Conservation (phyloP, 2,113 vertebrate species). For the Fulmarus glacialis region DNA sequence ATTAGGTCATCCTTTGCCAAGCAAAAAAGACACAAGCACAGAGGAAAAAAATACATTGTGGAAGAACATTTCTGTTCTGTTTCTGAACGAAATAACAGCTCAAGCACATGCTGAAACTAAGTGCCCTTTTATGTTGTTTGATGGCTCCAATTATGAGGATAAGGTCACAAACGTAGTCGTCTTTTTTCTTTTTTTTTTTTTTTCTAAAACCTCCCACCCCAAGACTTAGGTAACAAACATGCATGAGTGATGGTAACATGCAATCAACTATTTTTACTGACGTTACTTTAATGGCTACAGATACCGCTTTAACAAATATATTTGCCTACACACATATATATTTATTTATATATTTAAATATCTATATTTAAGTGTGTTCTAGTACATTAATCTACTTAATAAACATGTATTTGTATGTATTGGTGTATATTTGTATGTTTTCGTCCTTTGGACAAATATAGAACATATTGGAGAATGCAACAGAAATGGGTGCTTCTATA, state of each 20-base stretch:
- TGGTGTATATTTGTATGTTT: background rate
- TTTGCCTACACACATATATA: background rate
- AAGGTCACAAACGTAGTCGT: background rate
- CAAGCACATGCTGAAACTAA: background rate
- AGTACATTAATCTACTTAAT: background rate
- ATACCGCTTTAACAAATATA: background rate
- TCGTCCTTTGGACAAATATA: background rate
- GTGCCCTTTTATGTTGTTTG: background rate
- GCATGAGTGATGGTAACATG: background rate
- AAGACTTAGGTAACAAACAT: background rate
- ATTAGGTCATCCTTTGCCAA: background rate
- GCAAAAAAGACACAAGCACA: background rate
- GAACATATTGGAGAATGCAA: background rate
- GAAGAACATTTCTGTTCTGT: background rate
- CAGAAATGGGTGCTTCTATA: background rate
- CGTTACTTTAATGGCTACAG: background rate
- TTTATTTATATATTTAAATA: background rate
- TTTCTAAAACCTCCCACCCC: background rate
- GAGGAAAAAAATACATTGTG: background rate
- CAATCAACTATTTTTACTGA: background rate
- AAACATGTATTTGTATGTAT: background rate
- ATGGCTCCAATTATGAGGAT: background rate
- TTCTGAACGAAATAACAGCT: constrained; percentile 13
- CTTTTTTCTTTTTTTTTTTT: background rate
- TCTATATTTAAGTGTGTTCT: background rate